A percentile compares a stretch with the other conserved stretches of the same genome.
These are phyloP conservation scores for Torymus aiolomorphi DNA, from an alignment of 2,888 invertebrate genomes.

Conservation along the genomic window DNA sequence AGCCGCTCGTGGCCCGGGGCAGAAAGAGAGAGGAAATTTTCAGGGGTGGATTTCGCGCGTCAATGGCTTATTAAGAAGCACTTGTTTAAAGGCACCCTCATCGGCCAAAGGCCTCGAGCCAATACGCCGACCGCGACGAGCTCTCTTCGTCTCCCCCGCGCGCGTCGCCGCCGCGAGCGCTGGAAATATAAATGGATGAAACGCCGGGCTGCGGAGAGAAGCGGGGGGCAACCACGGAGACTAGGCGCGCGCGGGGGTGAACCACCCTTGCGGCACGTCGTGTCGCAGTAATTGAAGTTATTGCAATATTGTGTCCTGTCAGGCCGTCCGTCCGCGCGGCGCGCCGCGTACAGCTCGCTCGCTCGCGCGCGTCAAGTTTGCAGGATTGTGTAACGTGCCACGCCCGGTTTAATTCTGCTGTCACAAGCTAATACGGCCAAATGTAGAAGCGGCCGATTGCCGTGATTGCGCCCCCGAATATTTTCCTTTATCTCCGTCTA, in stretches of 20 bases:
- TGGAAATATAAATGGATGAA: slow-evolving; percentile 70
- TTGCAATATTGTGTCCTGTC: slow-evolving; percentile 76
- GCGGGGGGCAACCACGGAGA: slow-evolving; percentile 36
- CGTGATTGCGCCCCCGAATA: slow-evolving; percentile 39
- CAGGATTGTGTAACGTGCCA: slow-evolving; percentile 67
- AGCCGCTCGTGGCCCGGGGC: slow-evolving; percentile 62
- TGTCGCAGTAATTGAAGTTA: slow-evolving; percentile 75
- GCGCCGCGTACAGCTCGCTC: not conserved
- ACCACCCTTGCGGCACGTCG: slow-evolving; percentile 67
- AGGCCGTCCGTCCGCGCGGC: slow-evolving; percentile 63
- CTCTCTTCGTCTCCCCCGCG: slow-evolving; percentile 31
- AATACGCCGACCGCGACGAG: slow-evolving; percentile 67
- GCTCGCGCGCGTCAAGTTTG: slow-evolving; percentile 63
- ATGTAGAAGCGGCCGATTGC: slow-evolving; percentile 55
- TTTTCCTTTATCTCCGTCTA: not conserved
- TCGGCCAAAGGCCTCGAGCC: slow-evolving; percentile 68
- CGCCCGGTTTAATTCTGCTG: slow-evolving; percentile 68
- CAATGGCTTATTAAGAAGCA: slow-evolving; percentile 76
- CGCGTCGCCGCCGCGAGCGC: slow-evolving; percentile 17
- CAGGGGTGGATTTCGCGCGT: slow-evolving; percentile 75
- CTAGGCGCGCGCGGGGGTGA: slow-evolving; percentile 30
- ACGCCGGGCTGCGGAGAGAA: slow-evolving; percentile 51
- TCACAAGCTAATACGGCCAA: slow-evolving; percentile 65
- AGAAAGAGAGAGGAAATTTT: slow-evolving; percentile 68
- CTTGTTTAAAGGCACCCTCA: slow-evolving; percentile 75